Conservation (phyloP, 1,140 invertebrate genomes). For the Cherax destructor region DNA sequence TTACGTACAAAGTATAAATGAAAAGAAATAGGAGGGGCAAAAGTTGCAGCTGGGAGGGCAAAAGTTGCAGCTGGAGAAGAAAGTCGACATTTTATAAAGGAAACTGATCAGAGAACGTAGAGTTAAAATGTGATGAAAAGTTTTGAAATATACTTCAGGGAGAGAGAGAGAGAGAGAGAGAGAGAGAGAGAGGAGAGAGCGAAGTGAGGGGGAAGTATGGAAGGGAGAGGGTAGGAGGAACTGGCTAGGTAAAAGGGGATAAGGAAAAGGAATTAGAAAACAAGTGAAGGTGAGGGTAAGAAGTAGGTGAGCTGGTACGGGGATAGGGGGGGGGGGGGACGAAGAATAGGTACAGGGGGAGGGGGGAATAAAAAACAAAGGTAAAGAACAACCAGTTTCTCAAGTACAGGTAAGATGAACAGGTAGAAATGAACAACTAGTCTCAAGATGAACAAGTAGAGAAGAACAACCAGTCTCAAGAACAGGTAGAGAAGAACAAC, state of each 20-base stretch:
- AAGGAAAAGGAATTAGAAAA: neutral
- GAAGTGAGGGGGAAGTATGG: neutral
- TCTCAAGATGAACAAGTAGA: no score
- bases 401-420: no score
- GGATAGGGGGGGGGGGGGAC: neutral
- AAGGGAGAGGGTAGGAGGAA: neutral
- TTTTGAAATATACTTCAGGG: no score
- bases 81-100: no score
- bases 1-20: neutral
- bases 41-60: neutral
- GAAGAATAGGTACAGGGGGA: neutral
- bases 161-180: neutral
- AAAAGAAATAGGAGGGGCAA: neutral
- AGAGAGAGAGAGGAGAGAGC: neutral
- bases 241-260: neutral
- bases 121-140: no score
- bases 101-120: no score
- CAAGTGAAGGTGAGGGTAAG: constrained; percentile 9
- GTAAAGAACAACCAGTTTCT: neutral
- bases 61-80: no score
- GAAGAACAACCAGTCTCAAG: no score
- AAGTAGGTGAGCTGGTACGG: neutral
- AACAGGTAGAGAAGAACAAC: no score
- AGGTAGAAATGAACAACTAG: no score
- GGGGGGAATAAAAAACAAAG: neutral